Percentiles rank a stretch among this genome's conserved stretches.
phyloP scores from a whole-genome alignment of 2,797 vertebrate genomes.

The Coregonus sp. region DNA sequence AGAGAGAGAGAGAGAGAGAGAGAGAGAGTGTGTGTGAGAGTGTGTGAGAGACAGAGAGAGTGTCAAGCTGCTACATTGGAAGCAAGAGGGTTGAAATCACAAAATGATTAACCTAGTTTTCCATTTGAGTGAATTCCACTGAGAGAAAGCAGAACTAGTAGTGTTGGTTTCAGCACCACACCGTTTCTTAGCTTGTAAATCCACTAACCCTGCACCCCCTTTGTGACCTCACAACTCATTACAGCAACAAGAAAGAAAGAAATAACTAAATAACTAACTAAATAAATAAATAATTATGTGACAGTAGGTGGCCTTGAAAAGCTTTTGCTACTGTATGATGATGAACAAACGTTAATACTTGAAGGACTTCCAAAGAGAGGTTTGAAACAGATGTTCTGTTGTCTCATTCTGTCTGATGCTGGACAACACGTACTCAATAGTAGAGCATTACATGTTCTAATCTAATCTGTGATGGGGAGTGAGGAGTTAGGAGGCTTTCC shows the following conservation, averaged over 20 bases:
- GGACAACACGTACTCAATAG: neutral
- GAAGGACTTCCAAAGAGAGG: neutral
- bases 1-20: no score
- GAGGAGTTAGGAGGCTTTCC: neutral
- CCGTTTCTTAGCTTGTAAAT: no score
- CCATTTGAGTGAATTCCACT: no score
- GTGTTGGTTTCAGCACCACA: no score
- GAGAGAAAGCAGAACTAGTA: no score
- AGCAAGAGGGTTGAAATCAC: neutral
- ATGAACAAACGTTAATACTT: neutral
- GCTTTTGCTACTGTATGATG: neutral
- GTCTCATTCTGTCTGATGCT: no score
- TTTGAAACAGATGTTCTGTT: neutral
- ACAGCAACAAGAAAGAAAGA: neutral
- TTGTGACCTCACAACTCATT: neutral
- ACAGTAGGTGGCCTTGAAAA: neutral
- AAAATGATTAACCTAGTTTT: no score
- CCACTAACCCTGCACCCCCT: neutral
- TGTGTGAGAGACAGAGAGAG: neutral
- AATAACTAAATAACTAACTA: no score
- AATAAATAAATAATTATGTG: no score
- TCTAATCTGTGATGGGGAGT: neutral
- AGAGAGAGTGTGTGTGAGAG: no score
- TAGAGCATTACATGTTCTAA: neutral
- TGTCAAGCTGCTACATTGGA: neutral